Base-by-base conservation (phyloP, 2,797 vertebrate genomes). In the Psittacula echo region DNA sequence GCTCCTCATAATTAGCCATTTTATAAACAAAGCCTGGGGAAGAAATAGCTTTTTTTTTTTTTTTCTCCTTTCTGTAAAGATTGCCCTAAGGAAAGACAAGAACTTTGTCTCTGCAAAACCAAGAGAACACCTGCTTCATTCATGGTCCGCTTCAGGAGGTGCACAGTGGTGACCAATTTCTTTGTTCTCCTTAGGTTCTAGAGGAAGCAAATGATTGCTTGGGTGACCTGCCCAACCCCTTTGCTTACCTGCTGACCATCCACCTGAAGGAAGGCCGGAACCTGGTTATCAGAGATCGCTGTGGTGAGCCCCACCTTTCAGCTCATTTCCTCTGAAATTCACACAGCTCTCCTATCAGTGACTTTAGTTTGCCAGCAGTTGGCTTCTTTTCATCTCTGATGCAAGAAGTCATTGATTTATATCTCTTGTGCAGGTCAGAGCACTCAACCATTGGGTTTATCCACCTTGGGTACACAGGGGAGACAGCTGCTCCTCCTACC, bases 231-330 rank as follows among this genome's bases (percentile, higher is more conserved):
- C 94, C 97, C 54, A 98, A 98, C 95, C 97, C 98, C 50, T 98
- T 98, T 48, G 98, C 98, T 26, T 99, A 99, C 96, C 98, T 99
- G 58, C 97, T 99, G 80, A 99, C 96, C 92, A 98, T 99, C 90
- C 98, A 98, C 94, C 96, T 99, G 47, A 99, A 98, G 96, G 98
- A 98, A 85, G 99, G 99, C 74, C 97, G 97, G 75, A 99, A 99
- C 95, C 98, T 99, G 90, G 99, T 99, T 70, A 97, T 99, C 97
- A 97, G 98, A 81, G 98, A 99, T 95, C 99, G 99, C 77, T 98
- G 98, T 9, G 99, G 99, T 99, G 98, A 97, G 98, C 90, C 30
- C 51, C 26, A 42, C 65, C 44, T 92, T 61, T 17, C 56, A 30
- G 30, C 66, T 67, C 17, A 7, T 68, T 79, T n/a, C 56, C 39